A percentile compares a stretch with the other conserved stretches of the same genome.
These are phyloP conservation scores for Apogon hyalosoma DNA, from an alignment of 2,797 vertebrate genomes.

Conservation along the genomic window DNA sequence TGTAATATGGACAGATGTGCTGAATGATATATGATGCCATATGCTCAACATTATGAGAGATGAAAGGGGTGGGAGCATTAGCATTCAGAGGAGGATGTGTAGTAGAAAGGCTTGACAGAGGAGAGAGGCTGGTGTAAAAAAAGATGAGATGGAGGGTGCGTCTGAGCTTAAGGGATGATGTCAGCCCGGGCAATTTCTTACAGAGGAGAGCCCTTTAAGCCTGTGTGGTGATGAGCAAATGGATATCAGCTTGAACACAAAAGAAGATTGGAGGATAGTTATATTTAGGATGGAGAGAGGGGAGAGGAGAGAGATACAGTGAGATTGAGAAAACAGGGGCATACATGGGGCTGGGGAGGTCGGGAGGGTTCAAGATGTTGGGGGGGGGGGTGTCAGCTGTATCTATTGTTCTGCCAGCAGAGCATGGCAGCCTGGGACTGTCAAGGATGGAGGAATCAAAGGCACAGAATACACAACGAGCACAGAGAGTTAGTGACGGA, in stretches of 20 bases:
- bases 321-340: constrained; percentile 44
- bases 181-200: constrained; percentile 35
- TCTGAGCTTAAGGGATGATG: constrained; percentile 53
- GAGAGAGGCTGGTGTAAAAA: constrained; percentile 39
- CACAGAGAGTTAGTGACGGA: constrained; percentile 14
- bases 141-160: constrained; percentile 45
- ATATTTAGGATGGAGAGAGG: constrained; percentile 19
- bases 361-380: constrained; percentile 47
- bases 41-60: constrained; percentile 24
- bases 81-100: constrained; percentile 37
- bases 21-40: constrained; percentile 39
- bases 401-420: constrained; percentile 61
- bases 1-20: constrained; percentile 28
- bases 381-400: constrained; percentile 52
- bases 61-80: constrained; percentile 22
- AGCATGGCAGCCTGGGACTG: constrained; percentile 44
- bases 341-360: constrained; percentile 16
- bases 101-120: constrained; percentile 28
- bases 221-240: constrained; percentile 34
- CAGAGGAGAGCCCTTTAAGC: constrained; percentile 30
- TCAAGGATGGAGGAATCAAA: constrained; percentile 44
- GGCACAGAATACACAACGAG: constrained; percentile 56
- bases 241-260: constrained; percentile 28
- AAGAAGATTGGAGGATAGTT: constrained; percentile 32
- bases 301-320: constrained; percentile 30